Evolutionary conservation across 2,797 vertebrate species (phyloP), one percentile per base, ranked within the genome.

Genomic region (Hafferia zeledoni): DNA sequence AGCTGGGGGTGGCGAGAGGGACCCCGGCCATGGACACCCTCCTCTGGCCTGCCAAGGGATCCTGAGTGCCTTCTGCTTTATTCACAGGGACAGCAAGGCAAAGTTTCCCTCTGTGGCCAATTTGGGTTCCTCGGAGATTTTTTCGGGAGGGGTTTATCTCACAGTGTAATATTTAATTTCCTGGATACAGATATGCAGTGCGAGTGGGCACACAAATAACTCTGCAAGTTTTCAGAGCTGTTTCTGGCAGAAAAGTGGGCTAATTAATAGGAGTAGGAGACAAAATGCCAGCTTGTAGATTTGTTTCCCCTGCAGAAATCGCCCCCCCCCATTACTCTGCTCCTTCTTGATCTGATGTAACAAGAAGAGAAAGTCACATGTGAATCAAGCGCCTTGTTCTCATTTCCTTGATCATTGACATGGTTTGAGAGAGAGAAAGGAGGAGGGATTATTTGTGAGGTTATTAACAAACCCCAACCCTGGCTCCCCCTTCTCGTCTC

Each of bases 341-440:
- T 94, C 59, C 59, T 88, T 88, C 97, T 96, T 96, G 94, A 96
- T 97, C 92, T 97, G 94, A 95, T 95, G 89, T 85, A 95, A 96
- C 91, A 83, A 92, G 94, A 90, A 86, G 90, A 93, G 89, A 95
- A 91, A 94, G 95, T 96, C 94, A 96, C 94, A 91, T 97, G 95
- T 95, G 97, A 95, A 96, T 96, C 96, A 94, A 93, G 89, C 2
- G 33, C 91, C 95, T 95, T 94, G 94, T 95, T 96, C 94, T 96
- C 87, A 83, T 96, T 96, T 95, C 95, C 95, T 96, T 97, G 94
- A 96, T 96, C 97, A 91, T 75, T 96, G 97, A 92, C 94, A 90
- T 81, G 90, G 97, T 95, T 96, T 97, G 93, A 75, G 87, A 95
- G 91, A 67, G 78, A 92, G 91, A 83, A 76, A 93, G 85, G 90